Evolutionary conservation across 1,140 invertebrate genomes (phyloP).

Genomic region (Planococcus citri): DNA sequence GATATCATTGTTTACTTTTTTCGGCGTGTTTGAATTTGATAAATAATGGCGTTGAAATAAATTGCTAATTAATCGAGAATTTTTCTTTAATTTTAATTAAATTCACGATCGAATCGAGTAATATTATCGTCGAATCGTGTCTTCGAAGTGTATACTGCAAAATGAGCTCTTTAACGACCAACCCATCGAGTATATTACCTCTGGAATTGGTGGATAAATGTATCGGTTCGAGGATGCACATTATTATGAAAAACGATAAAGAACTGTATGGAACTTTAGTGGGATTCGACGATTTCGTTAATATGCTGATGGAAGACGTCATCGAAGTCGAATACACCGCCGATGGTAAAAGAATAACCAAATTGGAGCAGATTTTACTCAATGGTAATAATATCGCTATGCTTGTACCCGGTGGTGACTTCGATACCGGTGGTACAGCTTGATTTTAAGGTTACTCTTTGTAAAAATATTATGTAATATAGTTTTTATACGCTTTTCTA

Average conservation of each 20-base stretch:
- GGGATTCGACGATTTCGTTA: conserved; percentile 99
- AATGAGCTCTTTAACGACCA: neutral
- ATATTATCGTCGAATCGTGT: too few relatives aligned
- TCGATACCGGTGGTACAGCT: neutral
- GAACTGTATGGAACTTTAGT: conserved; percentile 96
- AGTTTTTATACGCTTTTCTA: too few relatives aligned
- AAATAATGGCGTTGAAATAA: too few relatives aligned
- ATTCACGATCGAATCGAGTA: too few relatives aligned
- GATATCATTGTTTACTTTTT: too few relatives aligned
- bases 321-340: conserved; percentile 91
- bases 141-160: too few relatives aligned
- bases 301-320: conserved; percentile 87
- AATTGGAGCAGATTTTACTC: conserved; percentile 92
- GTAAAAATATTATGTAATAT: too few relatives aligned
- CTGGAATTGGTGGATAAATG: conserved; percentile 98
- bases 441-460: neutral
- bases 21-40: too few relatives aligned
- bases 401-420: conserved; percentile 32
- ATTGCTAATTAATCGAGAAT: too few relatives aligned
- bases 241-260: conserved; percentile 99
- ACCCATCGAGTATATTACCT: conserved; percentile 10
- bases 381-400: conserved; percentile 99
- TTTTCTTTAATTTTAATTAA: too few relatives aligned
- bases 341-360: conserved; percentile 90
- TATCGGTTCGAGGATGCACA: conserved; percentile 96